Evolutionary conservation across 1,140 invertebrate genomes (phyloP).

Genomic region (Papilio dardanus): DNA sequence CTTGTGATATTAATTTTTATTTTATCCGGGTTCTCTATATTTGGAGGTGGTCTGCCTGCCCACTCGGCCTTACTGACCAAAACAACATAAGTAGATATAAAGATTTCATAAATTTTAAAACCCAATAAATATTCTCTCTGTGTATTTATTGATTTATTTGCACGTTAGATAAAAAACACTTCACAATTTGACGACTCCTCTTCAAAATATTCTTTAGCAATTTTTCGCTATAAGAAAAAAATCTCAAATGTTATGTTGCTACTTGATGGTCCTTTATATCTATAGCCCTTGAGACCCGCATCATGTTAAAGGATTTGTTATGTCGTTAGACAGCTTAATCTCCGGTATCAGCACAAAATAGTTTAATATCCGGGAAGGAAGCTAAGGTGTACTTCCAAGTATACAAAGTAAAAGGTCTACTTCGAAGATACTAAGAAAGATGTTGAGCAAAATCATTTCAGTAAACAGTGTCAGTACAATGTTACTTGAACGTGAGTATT

Average conservation of each 20-base stretch:
- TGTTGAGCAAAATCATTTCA: background rate
- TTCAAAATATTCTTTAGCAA: background rate
- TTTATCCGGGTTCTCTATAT: slow-evolving; percentile 13
- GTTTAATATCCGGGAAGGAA: slow-evolving; percentile 38
- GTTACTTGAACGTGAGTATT: background rate
- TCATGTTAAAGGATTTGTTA: slow-evolving; percentile 33
- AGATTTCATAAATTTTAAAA: background rate
- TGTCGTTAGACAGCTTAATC: slow-evolving; percentile 35
- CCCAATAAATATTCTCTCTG: background rate
- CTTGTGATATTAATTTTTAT: background rate
- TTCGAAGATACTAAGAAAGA: slow-evolving; percentile 1
- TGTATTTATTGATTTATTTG: no score
- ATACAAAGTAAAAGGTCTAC: slow-evolving; percentile 30
- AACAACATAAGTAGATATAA: background rate
- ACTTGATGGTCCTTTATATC: background rate
- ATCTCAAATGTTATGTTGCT: background rate
- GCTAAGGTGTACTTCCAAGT: slow-evolving; percentile 36
- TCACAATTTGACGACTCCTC: background rate
- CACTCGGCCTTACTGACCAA: background rate
- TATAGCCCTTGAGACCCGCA: slow-evolving; percentile 16
- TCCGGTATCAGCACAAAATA: slow-evolving; percentile 35
- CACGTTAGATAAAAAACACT: no score
- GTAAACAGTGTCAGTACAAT: background rate
- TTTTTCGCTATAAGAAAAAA: background rate
- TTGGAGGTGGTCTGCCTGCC: background rate